These are phyloP conservation scores for Drosophila longiperda DNA, from an alignment of 2,888 invertebrate species.

Conservation along the genomic window DNA sequence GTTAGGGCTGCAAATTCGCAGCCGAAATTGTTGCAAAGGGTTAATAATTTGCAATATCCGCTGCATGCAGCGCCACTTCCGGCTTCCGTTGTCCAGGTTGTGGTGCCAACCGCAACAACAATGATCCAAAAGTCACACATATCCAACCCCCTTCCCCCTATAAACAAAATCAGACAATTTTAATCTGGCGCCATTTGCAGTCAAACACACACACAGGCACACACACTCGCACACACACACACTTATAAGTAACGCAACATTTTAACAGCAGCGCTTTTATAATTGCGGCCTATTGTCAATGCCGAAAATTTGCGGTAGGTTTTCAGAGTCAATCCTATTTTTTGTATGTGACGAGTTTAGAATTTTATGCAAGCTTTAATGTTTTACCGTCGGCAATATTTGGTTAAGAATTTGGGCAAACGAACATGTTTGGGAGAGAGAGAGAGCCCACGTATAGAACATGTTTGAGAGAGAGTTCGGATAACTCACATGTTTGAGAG, in stretches of 20 bases:
- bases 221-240: conserved; percentile 2
- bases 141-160: background rate
- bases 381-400: conserved; percentile 43
- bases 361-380: conserved; percentile 5
- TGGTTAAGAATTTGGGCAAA: conserved; percentile 30
- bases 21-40: conserved; percentile 64
- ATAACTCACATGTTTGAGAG: conserved; percentile 27
- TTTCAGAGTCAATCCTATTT: conserved; percentile 20
- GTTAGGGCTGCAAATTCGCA: conserved; percentile 32
- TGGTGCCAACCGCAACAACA: conserved; percentile 39
- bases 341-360: background rate
- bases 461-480: conserved; percentile 20
- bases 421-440: conserved; percentile 32
- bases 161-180: conserved; percentile 42
- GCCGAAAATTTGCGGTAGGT: conserved; percentile 75
- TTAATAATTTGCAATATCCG: conserved; percentile 82
- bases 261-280: conserved; percentile 49
- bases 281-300: conserved; percentile 71
- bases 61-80: conserved; percentile 69
- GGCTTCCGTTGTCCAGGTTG: conserved; percentile 64
- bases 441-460: conserved; percentile 19
- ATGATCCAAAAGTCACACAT: conserved; percentile 35
- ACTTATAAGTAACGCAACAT: conserved; percentile 20
- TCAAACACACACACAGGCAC: conserved; percentile 8
- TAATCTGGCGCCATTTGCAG: conserved; percentile 25